Conservation (phyloP, 1,140 invertebrate species). For the Wasmannia auropunctata region DNA sequence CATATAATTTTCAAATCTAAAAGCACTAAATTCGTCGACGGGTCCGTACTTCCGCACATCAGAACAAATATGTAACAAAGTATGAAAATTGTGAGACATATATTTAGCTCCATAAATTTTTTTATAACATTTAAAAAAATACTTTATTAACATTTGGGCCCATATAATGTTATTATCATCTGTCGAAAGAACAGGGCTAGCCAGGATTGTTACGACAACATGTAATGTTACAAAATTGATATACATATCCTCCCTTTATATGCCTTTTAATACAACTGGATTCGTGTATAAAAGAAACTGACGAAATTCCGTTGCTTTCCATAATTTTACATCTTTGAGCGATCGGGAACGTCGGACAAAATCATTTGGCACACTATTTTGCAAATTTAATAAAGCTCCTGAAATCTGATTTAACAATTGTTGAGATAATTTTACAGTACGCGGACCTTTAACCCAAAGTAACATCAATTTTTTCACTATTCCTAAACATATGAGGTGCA, state of each 20-base stretch:
- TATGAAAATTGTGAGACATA: conserved; percentile 15
- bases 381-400: background rate
- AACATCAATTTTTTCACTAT: conserved; percentile 13
- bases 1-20: conserved; percentile 17
- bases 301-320: background rate
- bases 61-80: conserved; percentile 23
- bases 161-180: background rate
- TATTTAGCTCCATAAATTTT: background rate
- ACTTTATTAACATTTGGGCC: background rate
- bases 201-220: background rate
- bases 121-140: conserved; percentile 12
- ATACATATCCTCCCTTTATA: background rate
- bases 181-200: background rate
- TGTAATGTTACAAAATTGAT: conserved; percentile 3
- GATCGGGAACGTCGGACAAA: background rate
- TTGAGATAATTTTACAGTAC: conserved; percentile 12
- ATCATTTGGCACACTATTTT: conserved; percentile 15
- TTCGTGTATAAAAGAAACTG: background rate
- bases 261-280: background rate
- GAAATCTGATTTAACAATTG: background rate
- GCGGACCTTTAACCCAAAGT: background rate
- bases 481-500: background rate
- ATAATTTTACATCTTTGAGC: background rate
- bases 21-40: background rate
- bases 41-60: background rate